Evolutionary conservation across 1,140 invertebrate genomes (phyloP).

Genomic region (Euglossa dilemma): DNA sequence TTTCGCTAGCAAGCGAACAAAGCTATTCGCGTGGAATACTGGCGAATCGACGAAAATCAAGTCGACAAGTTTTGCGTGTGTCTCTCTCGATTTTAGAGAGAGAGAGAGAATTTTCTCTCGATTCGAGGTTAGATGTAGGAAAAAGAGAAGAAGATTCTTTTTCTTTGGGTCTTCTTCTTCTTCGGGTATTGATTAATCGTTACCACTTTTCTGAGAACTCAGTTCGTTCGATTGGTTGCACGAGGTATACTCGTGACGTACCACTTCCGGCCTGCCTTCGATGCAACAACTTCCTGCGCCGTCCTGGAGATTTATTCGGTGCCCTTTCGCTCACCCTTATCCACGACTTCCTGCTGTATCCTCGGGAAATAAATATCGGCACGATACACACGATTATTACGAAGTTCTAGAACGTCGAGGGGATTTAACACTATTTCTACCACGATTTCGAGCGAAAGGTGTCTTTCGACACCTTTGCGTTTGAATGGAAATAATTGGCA

Average conservation of each 20-base stretch:
- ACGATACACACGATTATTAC: neutral
- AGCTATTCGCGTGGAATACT: neutral
- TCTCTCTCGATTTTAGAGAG: too few relatives aligned
- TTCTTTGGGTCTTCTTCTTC: neutral
- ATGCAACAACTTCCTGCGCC: neutral
- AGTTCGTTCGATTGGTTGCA: conserved; percentile 33
- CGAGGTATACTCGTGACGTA: conserved; percentile 69
- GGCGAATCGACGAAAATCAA: neutral
- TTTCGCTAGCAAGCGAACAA: neutral
- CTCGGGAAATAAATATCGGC: neutral
- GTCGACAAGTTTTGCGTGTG: neutral
- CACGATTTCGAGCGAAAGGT: too few relatives aligned
- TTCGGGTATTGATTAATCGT: neutral
- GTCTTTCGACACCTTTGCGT: too few relatives aligned
- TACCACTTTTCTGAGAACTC: neutral
- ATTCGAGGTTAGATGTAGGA: neutral
- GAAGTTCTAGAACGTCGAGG: neutral
- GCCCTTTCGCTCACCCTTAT: conserved; percentile 7
- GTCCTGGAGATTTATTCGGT: conserved; percentile 9
- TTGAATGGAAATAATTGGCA: too few relatives aligned
- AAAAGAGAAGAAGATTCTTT: neutral
- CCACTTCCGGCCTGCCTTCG: conserved; percentile 69
- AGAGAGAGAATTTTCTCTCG: neutral
- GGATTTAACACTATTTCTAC: too few relatives aligned
- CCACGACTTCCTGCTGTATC: neutral